Conservation (phyloP, 2,888 invertebrate species). For the Drosophila multiciliata region DNA sequence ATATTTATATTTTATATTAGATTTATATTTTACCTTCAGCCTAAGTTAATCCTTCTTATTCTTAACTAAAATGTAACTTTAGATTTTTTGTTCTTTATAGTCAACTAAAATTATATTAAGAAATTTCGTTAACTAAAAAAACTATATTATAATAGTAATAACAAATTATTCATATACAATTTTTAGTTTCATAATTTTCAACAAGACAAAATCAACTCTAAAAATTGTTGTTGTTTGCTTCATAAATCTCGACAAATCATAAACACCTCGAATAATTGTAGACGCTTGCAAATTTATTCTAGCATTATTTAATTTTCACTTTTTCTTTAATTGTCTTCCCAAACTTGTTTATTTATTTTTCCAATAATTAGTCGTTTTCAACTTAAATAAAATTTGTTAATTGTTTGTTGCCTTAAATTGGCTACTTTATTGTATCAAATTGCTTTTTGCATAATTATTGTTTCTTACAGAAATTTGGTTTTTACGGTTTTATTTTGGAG, state of each 20-base stretch:
- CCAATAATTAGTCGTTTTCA: background rate
- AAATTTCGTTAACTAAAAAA: background rate
- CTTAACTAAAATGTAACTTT: background rate
- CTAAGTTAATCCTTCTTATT: background rate
- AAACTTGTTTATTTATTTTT: background rate
- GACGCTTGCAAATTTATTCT: background rate
- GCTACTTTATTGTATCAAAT: background rate
- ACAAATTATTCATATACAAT: background rate
- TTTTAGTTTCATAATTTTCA: background rate
- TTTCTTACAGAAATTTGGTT: background rate
- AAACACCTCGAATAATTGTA: too few species aligned
- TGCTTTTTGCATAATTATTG: background rate
- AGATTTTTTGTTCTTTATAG: background rate
- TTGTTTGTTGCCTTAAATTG: background rate
- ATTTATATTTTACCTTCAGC: background rate
- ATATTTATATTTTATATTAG: too few species aligned
- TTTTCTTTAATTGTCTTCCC: background rate
- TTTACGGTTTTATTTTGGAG: background rate
- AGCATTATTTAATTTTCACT: background rate
- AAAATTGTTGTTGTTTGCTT: background rate
- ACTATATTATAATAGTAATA: background rate
- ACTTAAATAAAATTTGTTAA: background rate
- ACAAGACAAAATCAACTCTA: background rate
- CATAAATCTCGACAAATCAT: background rate
- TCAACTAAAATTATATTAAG: background rate